Evolutionary conservation across 2,797 vertebrate genomes (phyloP), one percentile per base, ranked within the genome.

Genomic region (Nasua narica): DNA sequence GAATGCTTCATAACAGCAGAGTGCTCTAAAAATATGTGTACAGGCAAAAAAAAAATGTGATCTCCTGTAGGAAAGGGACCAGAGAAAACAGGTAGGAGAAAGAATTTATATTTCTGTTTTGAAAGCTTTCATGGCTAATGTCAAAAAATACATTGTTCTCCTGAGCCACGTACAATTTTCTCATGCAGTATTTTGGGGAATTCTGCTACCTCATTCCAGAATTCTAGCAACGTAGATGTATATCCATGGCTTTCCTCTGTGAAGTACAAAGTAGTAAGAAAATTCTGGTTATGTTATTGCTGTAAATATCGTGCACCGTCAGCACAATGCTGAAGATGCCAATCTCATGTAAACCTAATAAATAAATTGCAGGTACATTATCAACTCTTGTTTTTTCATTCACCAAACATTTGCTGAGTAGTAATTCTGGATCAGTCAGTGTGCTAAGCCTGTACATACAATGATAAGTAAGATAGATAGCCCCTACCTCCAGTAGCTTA

Each of bases 141-240:
- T 96, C 87, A 97, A 96, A 96, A 56, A 92, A 83, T 67, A 84
- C 29, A 92, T 82, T 97, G 94, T 96, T 97, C 93, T 97, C 94
- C 62, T 78, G 76, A 96, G 89, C 58, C 62, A 70, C 62, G 8
- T 86, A 91, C 54, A 83, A 62, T 95, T 94, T 97, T 97, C 90
- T 91, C 37, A 94, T 89, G 43, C 76, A 87, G 35, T 79, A 87
- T 97, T 93, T 97, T 62, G 86, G 77, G 48, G 23, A 94, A 91
- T 97, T 95, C 92, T 35, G 74, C 78, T 72, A 92, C 48, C 95
- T 94, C 52, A 87, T 52, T 96, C 77, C 29, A 92, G 83, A 96
- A 93, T 77, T 91, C 76, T 94, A 93, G 48, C 65, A 97, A 87
- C 94, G 94, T 85, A 67, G 18, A 94, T 52, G 27, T 56, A 72